phyloP scores from a whole-genome alignment of 2,888 invertebrate species.

The Melanophora roralis region DNA sequence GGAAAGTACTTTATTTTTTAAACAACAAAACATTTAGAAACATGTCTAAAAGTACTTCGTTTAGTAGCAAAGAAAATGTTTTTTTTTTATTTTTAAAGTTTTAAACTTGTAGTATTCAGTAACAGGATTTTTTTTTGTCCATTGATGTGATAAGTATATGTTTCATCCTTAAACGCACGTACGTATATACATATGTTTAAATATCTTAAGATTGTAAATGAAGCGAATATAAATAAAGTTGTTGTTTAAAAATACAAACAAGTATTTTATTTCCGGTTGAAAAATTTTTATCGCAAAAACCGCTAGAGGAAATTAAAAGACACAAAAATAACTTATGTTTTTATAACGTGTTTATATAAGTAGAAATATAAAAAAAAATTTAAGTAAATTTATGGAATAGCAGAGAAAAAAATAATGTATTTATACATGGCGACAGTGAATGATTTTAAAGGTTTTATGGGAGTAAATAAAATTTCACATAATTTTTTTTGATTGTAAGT shows the following conservation, averaged over 20 bases:
- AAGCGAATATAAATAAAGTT: conserved; percentile 7
- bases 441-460: no score
- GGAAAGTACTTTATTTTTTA: no score
- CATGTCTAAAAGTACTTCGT: no score
- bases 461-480: no score
- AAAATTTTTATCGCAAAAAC: neutral
- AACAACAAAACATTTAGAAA: no score
- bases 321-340: conserved; percentile 11
- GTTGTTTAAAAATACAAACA: conserved; percentile 8
- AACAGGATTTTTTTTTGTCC: conserved; percentile 12
- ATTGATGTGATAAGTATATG: neutral
- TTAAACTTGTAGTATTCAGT: conserved; percentile 10
- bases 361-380: neutral
- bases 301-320: neutral
- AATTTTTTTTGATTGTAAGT: no score
- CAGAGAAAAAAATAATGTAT: no score
- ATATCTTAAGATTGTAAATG: neutral
- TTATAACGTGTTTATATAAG: conserved; percentile 9
- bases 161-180: no score
- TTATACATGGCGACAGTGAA: no score
- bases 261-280: conserved; percentile 13
- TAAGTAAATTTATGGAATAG: no score
- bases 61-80: no score
- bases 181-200: no score
- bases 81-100: neutral